Evolutionary conservation across 2,797 vertebrate genomes (phyloP), one percentile per base, ranked within the genome.

Genomic region (Naso thynnoides): DNA sequence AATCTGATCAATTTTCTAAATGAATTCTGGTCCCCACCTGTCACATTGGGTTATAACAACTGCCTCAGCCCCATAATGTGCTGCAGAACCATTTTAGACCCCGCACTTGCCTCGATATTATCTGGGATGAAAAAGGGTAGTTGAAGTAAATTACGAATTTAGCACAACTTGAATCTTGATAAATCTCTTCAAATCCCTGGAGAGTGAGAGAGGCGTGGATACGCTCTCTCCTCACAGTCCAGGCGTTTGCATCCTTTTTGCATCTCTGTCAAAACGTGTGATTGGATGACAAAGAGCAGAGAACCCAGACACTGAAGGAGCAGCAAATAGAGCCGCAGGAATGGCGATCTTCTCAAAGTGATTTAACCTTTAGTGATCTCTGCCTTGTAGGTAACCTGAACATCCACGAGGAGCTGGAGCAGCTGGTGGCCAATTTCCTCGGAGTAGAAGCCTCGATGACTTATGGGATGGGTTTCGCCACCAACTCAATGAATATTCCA

Each of bases 391-490:
- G 97, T 65, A 97, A 96, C 76, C 88, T 99, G 70, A 92, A 95
- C 87, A 96, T 96, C 56, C 97, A 98, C 0, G 80, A 95, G 78
- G 96, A 98, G 49, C 85, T 99, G 82, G 98, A 95, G 59, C 78
- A 91, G 61, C 93, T 94, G 15, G 90, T 89, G 21, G 93, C 94
- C 1, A 62, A 70, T 39, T 95, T 95, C 69, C 78, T 99, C 36
- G 94, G 95, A 19, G 96, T 97, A 3, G 97, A 99, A 88, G 95
- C 96, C 6, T 92, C 95, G 45, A 96, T 99, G 96, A 92, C 93
- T 6, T 98, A 96, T 54, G 97, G 97, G n/a, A 99, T 99, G 98
- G 98, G 98, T 53, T 99, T 99, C 44, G 98, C 97, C 78, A 98
- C 97, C 59, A 99, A 99, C 88, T 97, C 97, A 0, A 99, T 97